phyloP scores from a whole-genome alignment of 2,113 vertebrate genomes.

The Trogon melanurus region DNA sequence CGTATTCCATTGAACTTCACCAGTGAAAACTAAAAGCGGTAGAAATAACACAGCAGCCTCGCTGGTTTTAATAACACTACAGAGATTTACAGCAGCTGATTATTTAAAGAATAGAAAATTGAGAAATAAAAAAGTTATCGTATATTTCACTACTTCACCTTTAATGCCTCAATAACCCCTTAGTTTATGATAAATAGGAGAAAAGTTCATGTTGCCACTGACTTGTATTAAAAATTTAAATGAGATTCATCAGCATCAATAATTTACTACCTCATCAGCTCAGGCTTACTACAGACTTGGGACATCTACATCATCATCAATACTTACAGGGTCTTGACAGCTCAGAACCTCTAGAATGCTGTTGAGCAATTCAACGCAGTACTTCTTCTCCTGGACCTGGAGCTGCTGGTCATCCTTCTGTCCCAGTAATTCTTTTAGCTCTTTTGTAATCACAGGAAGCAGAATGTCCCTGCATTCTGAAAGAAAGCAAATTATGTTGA shows the following conservation, averaged over 20 bases:
- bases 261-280: conserved; percentile 67
- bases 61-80: background rate
- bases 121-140: background rate
- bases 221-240: conserved; percentile 58
- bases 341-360: conserved; percentile 96
- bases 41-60: background rate
- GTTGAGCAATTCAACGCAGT: conserved; percentile 91
- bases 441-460: conserved; percentile 93
- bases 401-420: conserved; percentile 77
- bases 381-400: conserved; percentile 76
- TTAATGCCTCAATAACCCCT: background rate
- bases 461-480: conserved; percentile 94
- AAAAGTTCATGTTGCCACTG: conserved; percentile 17
- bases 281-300: background rate
- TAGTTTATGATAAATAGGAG: conserved; percentile 21
- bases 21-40: background rate
- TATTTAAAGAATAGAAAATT: background rate
- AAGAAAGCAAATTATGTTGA: conserved; percentile 33
- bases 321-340: conserved; percentile 86
- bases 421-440: conserved; percentile 87
- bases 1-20: background rate
- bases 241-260: conserved; percentile 64
- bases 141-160: background rate
- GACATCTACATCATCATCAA: background rate
- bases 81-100: background rate